A percentile compares a stretch with the other conserved stretches of the same genome.
Conservation (phyloP, 1,140 invertebrate genomes). For the silkworm (Bombyx mori) region DNA sequence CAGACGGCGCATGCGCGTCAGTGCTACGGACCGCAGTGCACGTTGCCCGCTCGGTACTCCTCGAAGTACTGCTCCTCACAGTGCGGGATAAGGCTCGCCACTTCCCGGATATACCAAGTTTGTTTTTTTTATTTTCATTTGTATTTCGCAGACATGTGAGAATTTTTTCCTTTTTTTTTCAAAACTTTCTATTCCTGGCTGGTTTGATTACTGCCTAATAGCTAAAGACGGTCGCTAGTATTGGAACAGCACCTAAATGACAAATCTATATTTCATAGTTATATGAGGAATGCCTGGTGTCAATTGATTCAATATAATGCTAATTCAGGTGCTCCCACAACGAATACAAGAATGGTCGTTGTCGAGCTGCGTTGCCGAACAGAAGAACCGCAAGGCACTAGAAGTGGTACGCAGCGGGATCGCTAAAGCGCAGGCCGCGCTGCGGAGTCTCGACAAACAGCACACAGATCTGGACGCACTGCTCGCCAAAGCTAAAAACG, state of each 20-base stretch:
- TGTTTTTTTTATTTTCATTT: background rate
- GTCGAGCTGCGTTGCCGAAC: conserved; percentile 90
- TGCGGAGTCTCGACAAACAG: conserved; percentile 84
- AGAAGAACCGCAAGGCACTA: conserved; percentile 85
- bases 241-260: too few species aligned
- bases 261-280: too few species aligned
- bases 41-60: conserved; percentile 79
- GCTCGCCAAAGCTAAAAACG: conserved; percentile 81
- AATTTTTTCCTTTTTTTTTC: too few species aligned
- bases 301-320: background rate
- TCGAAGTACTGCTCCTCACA: conserved; percentile 97
- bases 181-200: too few species aligned
- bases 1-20: conserved; percentile 76
- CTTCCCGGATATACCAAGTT: conserved; percentile 86
- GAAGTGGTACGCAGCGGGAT: conserved; percentile 88
- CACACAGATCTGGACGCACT: conserved; percentile 86
- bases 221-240: too few species aligned
- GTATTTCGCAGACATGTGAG: too few species aligned
- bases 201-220: too few species aligned
- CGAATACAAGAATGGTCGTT: conserved; percentile 95
- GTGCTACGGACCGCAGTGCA: conserved; percentile 93
- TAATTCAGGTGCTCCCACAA: conserved; percentile 82
- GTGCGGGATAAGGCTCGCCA: conserved; percentile 94
- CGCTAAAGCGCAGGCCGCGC: conserved; percentile 79
- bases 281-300: too few species aligned